A percentile compares a stretch with the other conserved stretches of the same genome.
These are phyloP conservation scores for Panulirus ornatus DNA, from an alignment of 1,140 invertebrate genomes.

Conservation along the genomic window DNA sequence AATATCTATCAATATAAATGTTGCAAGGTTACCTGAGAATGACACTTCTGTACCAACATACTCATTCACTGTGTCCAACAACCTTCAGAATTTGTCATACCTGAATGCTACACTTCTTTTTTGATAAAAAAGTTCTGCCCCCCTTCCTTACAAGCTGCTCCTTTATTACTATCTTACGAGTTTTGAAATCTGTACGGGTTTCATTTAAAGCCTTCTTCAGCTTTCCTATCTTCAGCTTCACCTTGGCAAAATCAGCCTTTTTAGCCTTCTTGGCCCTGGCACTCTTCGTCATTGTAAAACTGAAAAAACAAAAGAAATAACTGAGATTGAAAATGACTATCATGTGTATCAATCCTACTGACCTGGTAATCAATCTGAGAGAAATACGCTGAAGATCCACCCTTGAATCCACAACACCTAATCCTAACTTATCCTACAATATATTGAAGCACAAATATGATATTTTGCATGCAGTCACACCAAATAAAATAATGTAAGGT, in stretches of 20 bases:
- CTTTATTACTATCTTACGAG: conserved; percentile 89
- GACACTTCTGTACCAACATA: no score
- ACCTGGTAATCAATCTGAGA: no score
- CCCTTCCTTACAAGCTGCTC: conserved; percentile 86
- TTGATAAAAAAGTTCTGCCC: conserved; percentile 83
- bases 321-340: neutral
- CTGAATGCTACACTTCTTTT: conserved; percentile 85
- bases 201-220: conserved; percentile 86
- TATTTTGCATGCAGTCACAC: no score
- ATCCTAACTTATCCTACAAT: no score
- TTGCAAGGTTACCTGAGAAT: no score
- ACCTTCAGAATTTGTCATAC: conserved; percentile 78
- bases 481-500: no score
- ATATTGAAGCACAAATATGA: no score
- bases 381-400: no score
- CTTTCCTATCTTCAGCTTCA: conserved; percentile 81
- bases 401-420: neutral
- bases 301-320: neutral
- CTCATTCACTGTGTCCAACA: no score
- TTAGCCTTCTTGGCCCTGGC: conserved; percentile 46
- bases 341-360: no score
- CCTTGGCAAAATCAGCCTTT: conserved; percentile 76
- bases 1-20: no score
- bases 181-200: conserved; percentile 91
- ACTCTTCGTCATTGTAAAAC: conserved; percentile 65